Conservation (phyloP, 2,797 vertebrate genomes). For the Halcyon badia region DNA sequence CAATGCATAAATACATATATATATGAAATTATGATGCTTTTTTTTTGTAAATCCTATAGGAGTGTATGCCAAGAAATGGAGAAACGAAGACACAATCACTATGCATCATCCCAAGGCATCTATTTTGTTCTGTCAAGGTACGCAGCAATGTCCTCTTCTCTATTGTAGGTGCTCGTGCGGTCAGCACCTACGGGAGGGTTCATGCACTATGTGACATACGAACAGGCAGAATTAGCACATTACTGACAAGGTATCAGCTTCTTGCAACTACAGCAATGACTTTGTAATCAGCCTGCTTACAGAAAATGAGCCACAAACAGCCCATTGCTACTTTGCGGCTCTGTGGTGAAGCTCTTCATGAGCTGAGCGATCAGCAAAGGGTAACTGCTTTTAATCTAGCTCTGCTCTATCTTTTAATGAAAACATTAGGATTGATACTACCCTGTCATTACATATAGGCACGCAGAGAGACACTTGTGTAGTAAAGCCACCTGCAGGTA, state of each 20-base stretch:
- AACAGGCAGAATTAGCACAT: accelerated
- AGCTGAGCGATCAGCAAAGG: not conserved
- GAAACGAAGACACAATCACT: not conserved
- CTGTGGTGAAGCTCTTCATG: not conserved
- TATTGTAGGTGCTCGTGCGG: accelerated
- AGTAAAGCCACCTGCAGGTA: not conserved
- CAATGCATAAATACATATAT: not conserved
- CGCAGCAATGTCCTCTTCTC: not conserved
- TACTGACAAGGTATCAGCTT: not conserved
- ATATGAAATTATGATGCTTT: not conserved
- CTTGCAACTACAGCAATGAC: not conserved
- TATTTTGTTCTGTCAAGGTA: not conserved
- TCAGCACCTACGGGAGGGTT: not conserved
- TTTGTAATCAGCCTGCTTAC: not conserved
- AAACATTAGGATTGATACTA: not conserved
- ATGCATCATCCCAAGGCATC: not conserved
- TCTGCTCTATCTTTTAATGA: not conserved
- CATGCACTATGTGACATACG: accelerated
- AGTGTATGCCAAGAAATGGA: not conserved
- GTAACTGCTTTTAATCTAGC: not conserved
- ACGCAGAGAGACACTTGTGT: not conserved
- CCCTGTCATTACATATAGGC: not conserved
- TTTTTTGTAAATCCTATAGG: not conserved
- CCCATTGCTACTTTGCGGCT: not conserved
- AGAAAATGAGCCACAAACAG: not conserved